These are phyloP conservation scores for Saguinus imperator DNA, from an alignment of 2,113 vertebrate species.

Conservation along the genomic window DNA sequence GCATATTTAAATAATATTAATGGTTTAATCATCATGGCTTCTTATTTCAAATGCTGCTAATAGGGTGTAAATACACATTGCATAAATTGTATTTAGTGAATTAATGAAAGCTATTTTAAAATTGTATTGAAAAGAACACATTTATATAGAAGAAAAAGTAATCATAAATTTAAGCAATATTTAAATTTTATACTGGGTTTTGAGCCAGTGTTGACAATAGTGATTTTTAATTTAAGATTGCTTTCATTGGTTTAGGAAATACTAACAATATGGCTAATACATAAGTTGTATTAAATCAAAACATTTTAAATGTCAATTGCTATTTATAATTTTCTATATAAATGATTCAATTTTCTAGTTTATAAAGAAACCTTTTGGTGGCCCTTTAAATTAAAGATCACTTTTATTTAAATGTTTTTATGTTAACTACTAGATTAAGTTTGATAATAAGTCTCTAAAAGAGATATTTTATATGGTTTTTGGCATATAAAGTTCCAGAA, in stretches of 20 bases:
- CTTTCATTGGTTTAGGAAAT: neutral
- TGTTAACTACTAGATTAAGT: neutral
- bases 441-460: neutral
- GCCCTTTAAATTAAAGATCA: neutral
- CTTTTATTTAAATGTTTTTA: neutral
- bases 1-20: conserved; percentile 61
- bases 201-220: neutral
- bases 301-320: accelerated
- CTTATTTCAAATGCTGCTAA: conserved; percentile 63
- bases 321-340: neutral
- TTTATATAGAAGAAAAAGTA: conserved; percentile 59
- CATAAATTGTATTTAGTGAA: conserved; percentile 67
- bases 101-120: conserved; percentile 58
- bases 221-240: conserved; percentile 9
- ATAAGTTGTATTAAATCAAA: neutral
- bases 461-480: neutral
- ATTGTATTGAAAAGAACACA: conserved; percentile 73
- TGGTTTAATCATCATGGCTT: conserved; percentile 73
- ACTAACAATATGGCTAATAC: neutral
- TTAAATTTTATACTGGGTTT: conserved; percentile 64
- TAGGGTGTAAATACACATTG: conserved; percentile 52
- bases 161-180: conserved; percentile 47
- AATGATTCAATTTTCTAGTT: neutral
- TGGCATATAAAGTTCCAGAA: neutral
- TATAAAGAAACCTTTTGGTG: neutral